Conservation (phyloP, 30 jellyfish, hydroid and myxozoan species). For the Pelagia noctiluca region DNA sequence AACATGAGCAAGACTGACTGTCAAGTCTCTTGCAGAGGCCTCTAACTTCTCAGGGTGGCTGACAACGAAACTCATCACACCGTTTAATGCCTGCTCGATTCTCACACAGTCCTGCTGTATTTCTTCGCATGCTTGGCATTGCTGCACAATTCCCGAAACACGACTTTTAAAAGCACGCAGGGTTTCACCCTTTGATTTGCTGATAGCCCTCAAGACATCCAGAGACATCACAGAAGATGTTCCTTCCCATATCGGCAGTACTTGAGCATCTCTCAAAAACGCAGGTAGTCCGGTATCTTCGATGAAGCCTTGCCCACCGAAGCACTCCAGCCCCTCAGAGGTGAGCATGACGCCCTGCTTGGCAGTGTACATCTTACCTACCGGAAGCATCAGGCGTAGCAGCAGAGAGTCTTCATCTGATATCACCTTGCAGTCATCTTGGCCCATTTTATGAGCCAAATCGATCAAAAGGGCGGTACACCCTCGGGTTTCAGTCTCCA, state of each 20-base stretch:
- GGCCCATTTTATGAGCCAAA: slow-evolving; percentile 73
- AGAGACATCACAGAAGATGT: slow-evolving; percentile 82
- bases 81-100: slow-evolving; percentile 27
- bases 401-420: slow-evolving; percentile 68
- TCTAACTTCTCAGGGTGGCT: slow-evolving; percentile 28
- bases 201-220: slow-evolving; percentile 86
- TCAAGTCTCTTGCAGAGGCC: slow-evolving; percentile 87
- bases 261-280: slow-evolving; percentile 93
- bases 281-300: slow-evolving; percentile 98
- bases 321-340: slow-evolving; percentile 93
- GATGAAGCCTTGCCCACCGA: slow-evolving; percentile 97
- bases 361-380: slow-evolving; percentile 90
- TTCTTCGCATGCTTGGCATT: no score
- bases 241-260: slow-evolving; percentile 95
- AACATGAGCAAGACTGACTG: slow-evolving; percentile 80
- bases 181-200: slow-evolving; percentile 81
- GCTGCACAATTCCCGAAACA: slow-evolving; percentile 14
- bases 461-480: slow-evolving; percentile 72
- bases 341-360: slow-evolving; percentile 82
- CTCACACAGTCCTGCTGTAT: slow-evolving; percentile 27
- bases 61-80: slow-evolving; percentile 26
- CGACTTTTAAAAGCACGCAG: slow-evolving; percentile 50
- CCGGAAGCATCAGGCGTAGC: slow-evolving; percentile 86
- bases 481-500: slow-evolving; percentile 80
- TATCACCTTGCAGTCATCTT: slow-evolving; percentile 67